These are phyloP conservation scores for Syngnathoides biaculeatus DNA, from an alignment of 2,113 vertebrate species.

Conservation along the genomic window DNA sequence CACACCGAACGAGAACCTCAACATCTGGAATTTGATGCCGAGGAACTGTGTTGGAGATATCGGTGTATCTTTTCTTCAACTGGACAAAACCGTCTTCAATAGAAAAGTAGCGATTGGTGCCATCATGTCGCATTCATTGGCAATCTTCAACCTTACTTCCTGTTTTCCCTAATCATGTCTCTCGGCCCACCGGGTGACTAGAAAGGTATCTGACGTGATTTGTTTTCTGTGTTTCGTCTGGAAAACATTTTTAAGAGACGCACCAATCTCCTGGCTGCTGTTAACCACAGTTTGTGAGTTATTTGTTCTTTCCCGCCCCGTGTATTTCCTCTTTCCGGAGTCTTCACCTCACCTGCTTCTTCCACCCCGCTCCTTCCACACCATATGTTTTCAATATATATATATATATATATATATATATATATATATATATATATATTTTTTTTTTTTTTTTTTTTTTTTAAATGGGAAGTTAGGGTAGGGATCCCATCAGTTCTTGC, in stretches of 20 bases:
- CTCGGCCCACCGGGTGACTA: conserved; percentile 26
- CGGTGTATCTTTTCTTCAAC: background rate
- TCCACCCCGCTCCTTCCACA: conserved; percentile 27
- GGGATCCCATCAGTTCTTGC: conserved; percentile 45
- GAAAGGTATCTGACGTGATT: conserved; percentile 24
- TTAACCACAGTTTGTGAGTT: conserved; percentile 33
- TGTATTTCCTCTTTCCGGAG: conserved; percentile 32
- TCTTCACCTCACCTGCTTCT: conserved; percentile 14
- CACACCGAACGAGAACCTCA: no score
- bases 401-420: conserved; percentile 4
- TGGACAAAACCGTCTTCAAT: background rate
- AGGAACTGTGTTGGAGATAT: background rate
- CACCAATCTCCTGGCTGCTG: conserved; percentile 5
- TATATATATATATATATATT: conserved; percentile 6
- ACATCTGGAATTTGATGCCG: no score
- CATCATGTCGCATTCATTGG: background rate
- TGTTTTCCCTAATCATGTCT: background rate
- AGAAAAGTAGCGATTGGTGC: background rate
- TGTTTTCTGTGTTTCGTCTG: conserved; percentile 29
- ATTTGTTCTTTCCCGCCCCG: conserved; percentile 18
- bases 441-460: background rate
- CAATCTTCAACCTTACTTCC: background rate
- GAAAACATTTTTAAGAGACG: conserved; percentile 11
- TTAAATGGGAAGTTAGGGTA: background rate
- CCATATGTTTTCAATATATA: conserved; percentile 48